Base-by-base conservation (phyloP, 2,888 invertebrate species). In the Microctonus hyperodae region DNA sequence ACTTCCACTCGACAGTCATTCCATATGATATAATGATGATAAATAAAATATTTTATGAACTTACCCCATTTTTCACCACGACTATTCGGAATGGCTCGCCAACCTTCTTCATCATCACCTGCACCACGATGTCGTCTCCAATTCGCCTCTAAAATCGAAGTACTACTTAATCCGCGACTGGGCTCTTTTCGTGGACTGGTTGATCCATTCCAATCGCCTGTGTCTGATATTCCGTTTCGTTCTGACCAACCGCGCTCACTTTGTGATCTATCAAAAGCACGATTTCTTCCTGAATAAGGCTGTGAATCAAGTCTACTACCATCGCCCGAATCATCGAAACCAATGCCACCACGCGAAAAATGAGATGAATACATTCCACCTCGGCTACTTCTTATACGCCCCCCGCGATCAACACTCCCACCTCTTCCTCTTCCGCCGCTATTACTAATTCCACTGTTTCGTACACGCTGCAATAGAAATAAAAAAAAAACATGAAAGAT, bases 151-250 rank as follows among this genome's bases (percentile, higher is more conserved):
- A 83, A 83, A 23, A 83, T 75, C 50, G 85, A 84, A 70, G 84
- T 75, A 28, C 85, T 83, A 65, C 83, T 81, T 53, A 83, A 74
- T 16, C 85, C 81, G 50, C 84, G 83, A 70, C 80, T 83, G 64
- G 86, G 84, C 69, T 88, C 88, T 76, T 89, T 89, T 61, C 88
- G 85, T 23, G 88, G 88, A 79, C 88, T 88, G 31, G 83, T 83
- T 9, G 84, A 84, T 6, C 85, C 86, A 64, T 85, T 85, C 87
- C 88, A 88, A 69, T 88, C 88, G 11, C 80, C 82, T 13, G 86
- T 78, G 67, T 86, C 86, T 44, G 79, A 64, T 33, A 84, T 86
- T 3, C 86, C 87, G 72, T 88, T 88, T 73, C 88, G 83, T 74
- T 88, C 87, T 48, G 84, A 85, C 88, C 88, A 88, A 28, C 86